Conservation (phyloP, 2,888 invertebrate genomes). For the Pollenia labialis region DNA sequence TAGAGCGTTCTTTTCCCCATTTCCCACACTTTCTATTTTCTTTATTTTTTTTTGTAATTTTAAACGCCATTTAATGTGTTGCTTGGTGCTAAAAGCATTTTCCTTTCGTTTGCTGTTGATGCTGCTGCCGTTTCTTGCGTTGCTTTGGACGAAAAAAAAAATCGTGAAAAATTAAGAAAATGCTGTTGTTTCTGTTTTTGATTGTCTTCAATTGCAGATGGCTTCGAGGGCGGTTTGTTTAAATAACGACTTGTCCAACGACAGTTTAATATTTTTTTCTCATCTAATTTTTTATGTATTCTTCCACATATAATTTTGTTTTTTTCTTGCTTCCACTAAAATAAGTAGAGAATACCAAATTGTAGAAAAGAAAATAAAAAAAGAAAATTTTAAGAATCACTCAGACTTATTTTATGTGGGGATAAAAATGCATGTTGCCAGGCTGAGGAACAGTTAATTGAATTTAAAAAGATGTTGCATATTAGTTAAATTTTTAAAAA, state of each 20-base stretch:
- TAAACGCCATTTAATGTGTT: conserved; percentile 60
- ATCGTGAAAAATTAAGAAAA: conserved; percentile 81
- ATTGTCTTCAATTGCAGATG: conserved; percentile 71
- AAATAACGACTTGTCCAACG: conserved; percentile 68
- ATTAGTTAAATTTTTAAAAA: no score
- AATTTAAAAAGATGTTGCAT: conserved; percentile 3
- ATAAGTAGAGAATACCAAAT: not conserved
- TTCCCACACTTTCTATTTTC: not conserved
- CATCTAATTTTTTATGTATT: conserved; percentile 49
- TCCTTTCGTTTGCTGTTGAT: conserved; percentile 41
- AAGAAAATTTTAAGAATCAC: conserved; percentile 53
- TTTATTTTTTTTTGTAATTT: not conserved
- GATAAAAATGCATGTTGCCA: conserved; percentile 49
- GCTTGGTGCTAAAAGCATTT: conserved; percentile 63
- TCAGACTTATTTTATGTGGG: conserved; percentile 33
- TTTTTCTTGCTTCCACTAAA: conserved; percentile 11
- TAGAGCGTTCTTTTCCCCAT: not conserved
- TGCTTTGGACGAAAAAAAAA: conserved; percentile 76
- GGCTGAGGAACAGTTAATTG: conserved; percentile 34
- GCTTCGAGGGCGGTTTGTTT: conserved; percentile 70
- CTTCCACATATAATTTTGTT: conserved; percentile 2
- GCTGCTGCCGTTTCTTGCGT: conserved; percentile 64
- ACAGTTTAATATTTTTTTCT: conserved; percentile 57
- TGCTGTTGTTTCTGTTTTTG: conserved; percentile 74
- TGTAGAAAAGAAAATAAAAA: not conserved